phyloP scores from a whole-genome alignment of 2,113 vertebrate genomes.

The Vulpes lagopus region DNA sequence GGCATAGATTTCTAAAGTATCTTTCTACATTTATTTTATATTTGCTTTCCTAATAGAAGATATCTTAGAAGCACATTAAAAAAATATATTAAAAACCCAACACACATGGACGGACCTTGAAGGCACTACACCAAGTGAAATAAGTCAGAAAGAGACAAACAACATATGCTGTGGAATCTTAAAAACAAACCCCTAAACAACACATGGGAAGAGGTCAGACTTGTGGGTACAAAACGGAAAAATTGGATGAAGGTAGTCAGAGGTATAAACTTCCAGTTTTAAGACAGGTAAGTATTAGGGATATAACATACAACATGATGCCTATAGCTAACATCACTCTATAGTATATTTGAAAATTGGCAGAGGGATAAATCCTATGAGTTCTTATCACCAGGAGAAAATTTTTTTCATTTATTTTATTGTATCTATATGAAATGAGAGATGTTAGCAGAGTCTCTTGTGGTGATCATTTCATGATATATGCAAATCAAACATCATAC shows the following conservation, averaged over 20 bases:
- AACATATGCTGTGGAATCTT: neutral
- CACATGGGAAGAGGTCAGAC: neutral
- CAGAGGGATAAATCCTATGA: too few relatives aligned
- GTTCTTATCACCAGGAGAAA: neutral
- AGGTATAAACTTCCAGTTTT: neutral
- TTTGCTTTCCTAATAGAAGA: neutral
- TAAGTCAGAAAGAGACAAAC: neutral
- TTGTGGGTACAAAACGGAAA: neutral
- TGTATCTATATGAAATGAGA: neutral
- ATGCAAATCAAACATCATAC: neutral
- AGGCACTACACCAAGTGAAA: neutral
- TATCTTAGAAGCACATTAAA: constrained; percentile 7
- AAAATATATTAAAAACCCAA: constrained; percentile 12
- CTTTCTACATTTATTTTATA: neutral
- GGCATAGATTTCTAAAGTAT: neutral
- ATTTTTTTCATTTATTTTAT: neutral
- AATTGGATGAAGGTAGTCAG: neutral
- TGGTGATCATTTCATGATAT: neutral
- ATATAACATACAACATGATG: neutral
- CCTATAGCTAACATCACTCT: neutral
- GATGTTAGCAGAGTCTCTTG: neutral
- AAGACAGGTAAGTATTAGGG: neutral
- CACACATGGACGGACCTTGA: neutral
- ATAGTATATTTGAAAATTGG: neutral
- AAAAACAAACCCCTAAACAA: neutral